Evolutionary conservation across 1,140 invertebrate species (phyloP).

Genomic region (Megathymus violae): DNA sequence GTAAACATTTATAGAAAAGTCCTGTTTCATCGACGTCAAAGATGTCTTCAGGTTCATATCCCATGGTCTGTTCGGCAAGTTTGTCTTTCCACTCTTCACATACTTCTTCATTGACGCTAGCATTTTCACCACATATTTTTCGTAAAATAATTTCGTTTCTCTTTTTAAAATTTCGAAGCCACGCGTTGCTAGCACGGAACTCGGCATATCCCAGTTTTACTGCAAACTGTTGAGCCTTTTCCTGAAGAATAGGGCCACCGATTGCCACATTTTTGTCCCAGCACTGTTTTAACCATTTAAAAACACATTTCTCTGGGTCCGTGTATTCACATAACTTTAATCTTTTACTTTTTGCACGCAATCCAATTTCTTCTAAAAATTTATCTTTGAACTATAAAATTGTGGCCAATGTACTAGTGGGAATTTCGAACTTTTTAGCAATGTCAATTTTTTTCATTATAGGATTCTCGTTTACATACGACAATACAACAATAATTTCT

Average conservation of each 20-base stretch:
- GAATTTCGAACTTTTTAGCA: slow-evolving; percentile 43
- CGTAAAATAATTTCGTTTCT: too few relatives aligned
- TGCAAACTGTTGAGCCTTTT: too few relatives aligned
- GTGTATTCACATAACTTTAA: slow-evolving; percentile 39
- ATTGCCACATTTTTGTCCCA: slow-evolving; percentile 58
- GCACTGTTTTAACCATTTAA: slow-evolving; percentile 60
- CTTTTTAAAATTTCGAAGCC: too few relatives aligned
- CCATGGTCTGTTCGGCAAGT: too few relatives aligned
- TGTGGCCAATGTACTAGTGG: slow-evolving; percentile 44
- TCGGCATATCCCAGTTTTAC: too few relatives aligned
- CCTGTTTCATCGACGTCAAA: slow-evolving; percentile 32
- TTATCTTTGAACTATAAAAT: slow-evolving; percentile 45
- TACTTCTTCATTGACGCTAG: too few relatives aligned
- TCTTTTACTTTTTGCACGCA: slow-evolving; percentile 41
- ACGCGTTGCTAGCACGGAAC: too few relatives aligned
- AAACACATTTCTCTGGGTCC: slow-evolving; percentile 46
- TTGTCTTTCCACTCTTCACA: too few relatives aligned
- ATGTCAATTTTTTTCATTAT: slow-evolving; percentile 47
- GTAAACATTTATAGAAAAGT: slow-evolving; percentile 38
- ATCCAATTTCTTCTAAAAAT: slow-evolving; percentile 46
- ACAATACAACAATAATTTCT: too few relatives aligned
- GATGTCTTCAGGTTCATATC: slow-evolving; percentile 32
- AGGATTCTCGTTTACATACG: slow-evolving; percentile 37
- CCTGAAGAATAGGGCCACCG: slow-evolving; percentile 44
- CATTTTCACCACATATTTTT: too few relatives aligned